A percentile compares a stretch with the other conserved stretches of the same genome.
Evolutionary conservation across 2,888 invertebrate genomes (phyloP).

Genomic region (Tipula vernalis): DNA sequence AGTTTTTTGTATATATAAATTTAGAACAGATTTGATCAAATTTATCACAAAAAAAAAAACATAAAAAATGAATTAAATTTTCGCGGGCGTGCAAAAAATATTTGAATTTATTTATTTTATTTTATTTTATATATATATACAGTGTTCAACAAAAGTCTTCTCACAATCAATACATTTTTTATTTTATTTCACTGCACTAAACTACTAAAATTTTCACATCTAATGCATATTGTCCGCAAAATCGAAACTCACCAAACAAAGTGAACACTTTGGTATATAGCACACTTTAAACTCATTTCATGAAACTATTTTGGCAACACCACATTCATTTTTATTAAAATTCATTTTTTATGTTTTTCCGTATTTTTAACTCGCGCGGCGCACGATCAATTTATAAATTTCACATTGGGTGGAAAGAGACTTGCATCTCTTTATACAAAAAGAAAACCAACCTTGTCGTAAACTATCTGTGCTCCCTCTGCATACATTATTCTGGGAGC

Average conservation of each 20-base stretch:
- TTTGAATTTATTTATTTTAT: neutral
- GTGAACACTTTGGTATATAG: neutral
- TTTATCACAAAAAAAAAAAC: neutral
- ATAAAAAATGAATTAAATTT: neutral
- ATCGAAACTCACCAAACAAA: neutral
- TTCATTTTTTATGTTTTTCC: neutral
- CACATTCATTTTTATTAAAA: neutral
- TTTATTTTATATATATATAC: neutral
- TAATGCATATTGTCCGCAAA: neutral
- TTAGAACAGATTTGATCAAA: neutral
- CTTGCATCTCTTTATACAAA: neutral
- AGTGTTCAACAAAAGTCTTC: neutral
- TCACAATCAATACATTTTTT: neutral
- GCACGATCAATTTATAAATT: neutral
- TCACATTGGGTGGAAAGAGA: neutral
- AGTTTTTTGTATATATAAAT: neutral
- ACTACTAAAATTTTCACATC: neutral
- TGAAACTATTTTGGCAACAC: neutral
- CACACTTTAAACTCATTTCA: neutral
- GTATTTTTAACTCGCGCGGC: neutral
- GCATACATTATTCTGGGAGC: conserved; percentile 36
- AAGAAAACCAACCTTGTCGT: conserved; percentile 23
- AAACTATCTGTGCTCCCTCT: conserved; percentile 34
- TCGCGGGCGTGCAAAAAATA: neutral
- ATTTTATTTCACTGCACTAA: neutral